These are phyloP conservation scores for Datnioides undecimradiatus DNA, from an alignment of 2,113 vertebrate species.

Conservation along the genomic window DNA sequence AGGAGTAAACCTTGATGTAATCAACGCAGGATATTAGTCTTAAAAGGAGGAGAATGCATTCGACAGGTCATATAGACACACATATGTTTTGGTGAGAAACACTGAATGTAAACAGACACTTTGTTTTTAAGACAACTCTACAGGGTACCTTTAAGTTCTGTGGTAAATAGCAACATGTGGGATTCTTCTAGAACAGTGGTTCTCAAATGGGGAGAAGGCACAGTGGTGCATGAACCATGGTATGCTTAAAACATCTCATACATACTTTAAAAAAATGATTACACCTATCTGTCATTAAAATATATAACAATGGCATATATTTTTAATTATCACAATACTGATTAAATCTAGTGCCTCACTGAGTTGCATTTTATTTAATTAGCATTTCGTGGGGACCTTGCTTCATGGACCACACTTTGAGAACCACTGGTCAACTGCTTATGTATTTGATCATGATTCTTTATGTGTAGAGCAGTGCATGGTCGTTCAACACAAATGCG, in stretches of 20 bases:
- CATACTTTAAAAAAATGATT: conserved; percentile 10
- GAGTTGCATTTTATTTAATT: not conserved
- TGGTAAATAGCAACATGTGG: conserved; percentile 9
- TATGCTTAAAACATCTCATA: not conserved
- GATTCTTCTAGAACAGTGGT: conserved; percentile 3
- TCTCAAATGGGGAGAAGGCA: conserved; percentile 23
- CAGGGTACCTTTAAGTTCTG: conserved; percentile 29
- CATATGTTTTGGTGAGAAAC: not conserved
- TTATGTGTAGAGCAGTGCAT: conserved; percentile 5
- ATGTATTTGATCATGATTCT: not conserved
- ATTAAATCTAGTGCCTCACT: not conserved
- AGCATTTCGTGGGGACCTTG: not conserved
- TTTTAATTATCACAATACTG: not conserved
- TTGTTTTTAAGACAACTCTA: conserved; percentile 10
- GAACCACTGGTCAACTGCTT: not conserved
- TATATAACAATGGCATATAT: not conserved
- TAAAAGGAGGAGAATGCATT: not conserved
- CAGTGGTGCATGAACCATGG: not conserved
- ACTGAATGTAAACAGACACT: conserved; percentile 13
- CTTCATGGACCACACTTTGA: conserved; percentile 11
- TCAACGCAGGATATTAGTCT: not conserved
- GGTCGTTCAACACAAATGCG: conserved; percentile 47
- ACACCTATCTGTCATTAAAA: not conserved
- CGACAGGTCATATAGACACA: not conserved
- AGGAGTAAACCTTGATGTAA: not conserved